Evolutionary conservation across 2,888 invertebrate genomes (phyloP), one percentile per base, ranked within the genome.

Genomic region (Polylopha cassiicola): DNA sequence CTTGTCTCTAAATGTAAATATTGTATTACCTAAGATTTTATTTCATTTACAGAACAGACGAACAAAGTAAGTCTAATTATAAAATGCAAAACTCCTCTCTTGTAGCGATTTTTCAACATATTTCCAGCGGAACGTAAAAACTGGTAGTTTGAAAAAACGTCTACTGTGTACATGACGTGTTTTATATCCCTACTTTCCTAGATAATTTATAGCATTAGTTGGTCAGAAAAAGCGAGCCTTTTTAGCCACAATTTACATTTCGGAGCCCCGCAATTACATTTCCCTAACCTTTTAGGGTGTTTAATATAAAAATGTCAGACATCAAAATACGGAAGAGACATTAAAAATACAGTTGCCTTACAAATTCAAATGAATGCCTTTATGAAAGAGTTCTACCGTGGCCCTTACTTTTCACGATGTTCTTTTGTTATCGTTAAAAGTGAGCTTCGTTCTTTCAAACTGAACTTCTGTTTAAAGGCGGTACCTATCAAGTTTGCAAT

Each of bases 311-410:
- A 26, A 30, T 6, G 27, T 23, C 14, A 29, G 34, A 33, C 18
- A 22, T n/a, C n/a, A n/a, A n/a, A 34, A 39, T 34, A 28, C 18
- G 32, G 21, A 8, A n/a, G 10, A 17, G 3, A 29, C 23, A 39
- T 29, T 29, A 34, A 34, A 39, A 23, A 33, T 39, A 29, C 28
- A 34, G 28, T 29, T 39, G 22, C 22, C 9, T 28, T 28, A 17
- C 29, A 39, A 24, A 34, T 34, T 28, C 18, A 29, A 34, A 39
- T 34, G 33, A 39, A 41, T 41, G 29, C 10, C 24, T 10, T 16
- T 24, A 33, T 24, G 34, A 41, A 41, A 33, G 36, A 18, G 24
- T 10, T 28, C 5, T 8, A 14, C 7, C 15, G 14, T 10, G 14
- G 21, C 26, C 8, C 30, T 18, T 30, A 24, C 21, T 16, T 30